Percentiles rank a stretch among this genome's conserved stretches.
phyloP scores from a whole-genome alignment of 2,888 invertebrate species.

The Hypolimnas misippus region DNA sequence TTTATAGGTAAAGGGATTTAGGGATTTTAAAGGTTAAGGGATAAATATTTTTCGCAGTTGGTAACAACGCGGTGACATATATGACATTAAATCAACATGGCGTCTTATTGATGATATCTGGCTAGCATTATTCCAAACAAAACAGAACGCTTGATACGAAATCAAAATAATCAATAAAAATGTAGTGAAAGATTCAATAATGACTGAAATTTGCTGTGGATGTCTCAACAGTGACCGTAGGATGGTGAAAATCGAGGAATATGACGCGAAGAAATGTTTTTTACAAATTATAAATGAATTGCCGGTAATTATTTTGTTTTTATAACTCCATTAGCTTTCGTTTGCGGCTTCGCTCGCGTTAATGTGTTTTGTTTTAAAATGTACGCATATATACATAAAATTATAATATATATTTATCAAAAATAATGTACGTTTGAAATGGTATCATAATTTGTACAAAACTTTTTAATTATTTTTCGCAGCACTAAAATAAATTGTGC shows the following conservation, averaged over 20 bases:
- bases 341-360: no score
- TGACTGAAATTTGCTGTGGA: slow-evolving; percentile 52
- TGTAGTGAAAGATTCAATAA: slow-evolving; percentile 20
- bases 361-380: no score
- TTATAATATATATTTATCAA: no score
- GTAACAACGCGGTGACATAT: no score
- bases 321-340: slow-evolving; percentile 3
- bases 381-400: no score
- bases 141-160: slow-evolving; percentile 1
- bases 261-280: slow-evolving; percentile 56
- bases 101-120: neutral
- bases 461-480: no score
- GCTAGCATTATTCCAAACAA: neutral
- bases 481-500: no score
- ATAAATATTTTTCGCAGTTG: no score
- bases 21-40: no score
- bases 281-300: slow-evolving; percentile 60
- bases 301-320: slow-evolving; percentile 49
- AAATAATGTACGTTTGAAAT: no score
- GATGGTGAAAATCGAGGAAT: slow-evolving; percentile 54
- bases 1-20: no score
- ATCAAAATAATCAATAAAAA: slow-evolving; percentile 16
- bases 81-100: neutral
- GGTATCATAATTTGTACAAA: no score
- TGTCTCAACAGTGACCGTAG: slow-evolving; percentile 62